Evolutionary conservation across 2,888 invertebrate species (phyloP).

Genomic region (Ecliptopera silaceata): DNA sequence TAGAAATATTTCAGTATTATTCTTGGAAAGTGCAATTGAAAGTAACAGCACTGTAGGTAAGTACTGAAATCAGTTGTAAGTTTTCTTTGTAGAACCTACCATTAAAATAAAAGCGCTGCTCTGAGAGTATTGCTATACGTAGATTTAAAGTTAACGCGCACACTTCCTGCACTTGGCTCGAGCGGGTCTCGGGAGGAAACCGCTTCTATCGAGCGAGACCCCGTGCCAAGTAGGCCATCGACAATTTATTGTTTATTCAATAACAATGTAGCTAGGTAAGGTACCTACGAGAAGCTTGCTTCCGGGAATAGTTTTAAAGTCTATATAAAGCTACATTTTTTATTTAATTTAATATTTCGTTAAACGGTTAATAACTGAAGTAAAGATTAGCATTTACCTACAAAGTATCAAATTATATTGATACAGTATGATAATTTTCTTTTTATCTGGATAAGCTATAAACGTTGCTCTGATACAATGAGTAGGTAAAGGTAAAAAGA

Average conservation of each 20-base stretch:
- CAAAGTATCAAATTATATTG: no score
- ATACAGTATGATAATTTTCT: no score
- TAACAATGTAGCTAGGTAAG: constrained; percentile 3
- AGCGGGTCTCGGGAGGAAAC: constrained; percentile 15
- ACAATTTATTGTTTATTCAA: constrained; percentile 26
- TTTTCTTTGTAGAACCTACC: background rate
- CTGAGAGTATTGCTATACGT: background rate
- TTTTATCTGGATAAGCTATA: no score
- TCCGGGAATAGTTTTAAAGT: no score
- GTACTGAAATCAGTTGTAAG: background rate
- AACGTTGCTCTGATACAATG: background rate
- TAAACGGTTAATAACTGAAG: no score
- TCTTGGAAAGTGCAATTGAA: constrained; percentile 1
- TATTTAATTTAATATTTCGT: no score
- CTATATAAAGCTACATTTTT: no score
- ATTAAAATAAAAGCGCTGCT: background rate
- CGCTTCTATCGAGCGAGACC: constrained; percentile 17
- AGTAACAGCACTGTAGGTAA: background rate
- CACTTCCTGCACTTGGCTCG: constrained; percentile 14
- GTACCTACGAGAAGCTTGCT: background rate
- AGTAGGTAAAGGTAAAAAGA: background rate
- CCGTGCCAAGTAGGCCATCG: constrained; percentile 27
- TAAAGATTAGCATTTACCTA: no score
- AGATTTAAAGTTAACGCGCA: background rate
- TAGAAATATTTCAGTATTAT: constrained; percentile 5